Conservation (phyloP, 1,140 invertebrate genomes). For the Whitmania pigra region DNA sequence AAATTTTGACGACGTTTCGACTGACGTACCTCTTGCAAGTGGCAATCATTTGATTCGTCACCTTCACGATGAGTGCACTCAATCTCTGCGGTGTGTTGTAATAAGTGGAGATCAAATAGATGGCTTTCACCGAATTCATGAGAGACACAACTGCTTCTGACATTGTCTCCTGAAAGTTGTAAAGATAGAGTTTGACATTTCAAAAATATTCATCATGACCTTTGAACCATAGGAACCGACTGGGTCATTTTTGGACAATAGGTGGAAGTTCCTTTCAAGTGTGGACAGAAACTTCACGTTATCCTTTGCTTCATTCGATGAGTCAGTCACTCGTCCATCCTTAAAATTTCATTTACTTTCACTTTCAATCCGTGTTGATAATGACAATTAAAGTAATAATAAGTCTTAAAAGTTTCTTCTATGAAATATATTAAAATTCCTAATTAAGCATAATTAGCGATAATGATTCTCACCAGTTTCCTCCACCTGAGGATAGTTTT, state of each 20-base stretch:
- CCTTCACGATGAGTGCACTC: constrained; percentile 48
- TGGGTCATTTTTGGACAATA: constrained; percentile 78
- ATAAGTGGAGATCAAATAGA: constrained; percentile 43
- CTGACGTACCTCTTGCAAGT: constrained; percentile 83
- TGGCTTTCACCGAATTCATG: constrained; percentile 43
- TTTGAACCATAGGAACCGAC: constrained; percentile 42
- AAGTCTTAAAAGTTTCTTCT: too few relatives aligned
- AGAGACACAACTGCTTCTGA: constrained; percentile 39
- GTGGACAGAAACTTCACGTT: constrained; percentile 88
- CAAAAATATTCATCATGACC: not conserved
- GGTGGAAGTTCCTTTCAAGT: constrained; percentile 83
- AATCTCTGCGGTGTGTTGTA: constrained; percentile 44
- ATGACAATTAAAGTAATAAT: too few relatives aligned
- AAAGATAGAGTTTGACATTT: not conserved
- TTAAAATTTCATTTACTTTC: not conserved
- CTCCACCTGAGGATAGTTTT: constrained; percentile 68
- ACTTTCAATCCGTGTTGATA: too few relatives aligned
- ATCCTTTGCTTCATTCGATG: constrained; percentile 75
- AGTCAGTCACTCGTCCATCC: constrained; percentile 35
- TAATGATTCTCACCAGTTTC: constrained; percentile 44
- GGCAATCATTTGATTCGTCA: constrained; percentile 92
- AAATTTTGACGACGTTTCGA: constrained; percentile 69
- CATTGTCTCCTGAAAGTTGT: constrained; percentile 28
- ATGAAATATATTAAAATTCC: too few relatives aligned
- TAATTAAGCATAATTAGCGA: not conserved